Evolutionary conservation across 2,113 vertebrate species (phyloP), one percentile per base, ranked within the genome.

Genomic region (Kobus ellipsiprymnus): DNA sequence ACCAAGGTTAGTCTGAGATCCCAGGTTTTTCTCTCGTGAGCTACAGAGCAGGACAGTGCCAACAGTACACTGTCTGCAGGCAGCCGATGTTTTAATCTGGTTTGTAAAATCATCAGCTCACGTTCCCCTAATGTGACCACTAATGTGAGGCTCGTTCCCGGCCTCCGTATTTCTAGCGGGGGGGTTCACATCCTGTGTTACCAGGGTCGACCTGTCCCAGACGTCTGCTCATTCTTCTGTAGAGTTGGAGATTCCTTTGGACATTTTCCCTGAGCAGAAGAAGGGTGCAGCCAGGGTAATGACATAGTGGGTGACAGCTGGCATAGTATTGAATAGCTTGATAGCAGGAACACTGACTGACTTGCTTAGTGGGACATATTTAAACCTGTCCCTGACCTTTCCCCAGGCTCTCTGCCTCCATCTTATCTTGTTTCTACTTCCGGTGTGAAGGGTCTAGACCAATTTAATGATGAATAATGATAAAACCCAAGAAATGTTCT

Each of bases 1-100:
- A 19, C 44, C n/a, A 4, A 67, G 64, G 29, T 55, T 27, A 40
- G 16, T 64, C 25, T 81, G 64, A 27, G 64, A 10, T 23, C 40
- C 9, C 8, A 6, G 0, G 0, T 14, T 71, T 11, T 17, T 59
- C 62, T 30, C 60, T 30, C 0, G 44, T 8, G 29, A 52, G 64
- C 77, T 25, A 4, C 11, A 12, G 2, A 2, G 23, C 11, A 0
- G 9, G 15, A 30, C 0, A 2, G 3, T 29, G 17, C 29, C 62
- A 46, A 25, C 0, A 6, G 55, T 2, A 11, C 13, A 0, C 21
- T 0, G 17, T 59, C 23, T 54, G 46, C 44, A 33, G 90, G 46
- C 46, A 4, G 16, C 62, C 3, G 2, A 4, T 16, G 1, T 9
- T 48, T 3, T 3, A 3, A n/a, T 91, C 21, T 3, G 29, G 44